phyloP scores from a whole-genome alignment of 1,140 invertebrate genomes.

The Rhyacophila brunnea region DNA sequence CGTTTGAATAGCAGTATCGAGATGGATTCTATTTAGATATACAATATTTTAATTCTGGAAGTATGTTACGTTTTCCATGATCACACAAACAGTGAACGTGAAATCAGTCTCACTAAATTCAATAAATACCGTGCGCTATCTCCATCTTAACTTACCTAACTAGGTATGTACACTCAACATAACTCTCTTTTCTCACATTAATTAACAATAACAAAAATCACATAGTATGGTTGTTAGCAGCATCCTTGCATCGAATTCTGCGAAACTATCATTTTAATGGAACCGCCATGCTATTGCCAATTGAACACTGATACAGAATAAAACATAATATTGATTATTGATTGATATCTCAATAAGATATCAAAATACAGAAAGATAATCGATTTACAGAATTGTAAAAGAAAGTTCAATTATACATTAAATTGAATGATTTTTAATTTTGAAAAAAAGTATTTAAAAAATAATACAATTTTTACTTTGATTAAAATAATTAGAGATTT shows the following conservation, averaged over 20 bases:
- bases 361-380: no score
- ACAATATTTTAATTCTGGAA: slow-evolving; percentile 27
- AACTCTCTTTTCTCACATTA: slow-evolving; percentile 18
- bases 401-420: no score
- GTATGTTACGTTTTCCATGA: slow-evolving; percentile 23
- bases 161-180: slow-evolving; percentile 29
- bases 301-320: no score
- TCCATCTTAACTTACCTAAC: slow-evolving; percentile 24
- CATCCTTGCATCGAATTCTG: slow-evolving; percentile 21
- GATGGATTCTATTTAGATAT: slow-evolving; percentile 23
- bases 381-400: no score
- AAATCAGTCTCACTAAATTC: slow-evolving; percentile 33
- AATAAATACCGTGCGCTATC: slow-evolving; percentile 31
- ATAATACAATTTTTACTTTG: no score
- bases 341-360: no score
- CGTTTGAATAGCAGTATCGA: slow-evolving; percentile 23
- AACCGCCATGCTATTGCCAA: no score
- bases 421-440: no score
- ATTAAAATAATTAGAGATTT: no score
- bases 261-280: slow-evolving; percentile 26
- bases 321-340: no score
- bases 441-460: no score
- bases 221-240: slow-evolving; percentile 29
- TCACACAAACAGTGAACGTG: slow-evolving; percentile 21
- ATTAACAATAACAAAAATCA: slow-evolving; percentile 34